Base-by-base conservation (phyloP, 1,140 invertebrate genomes). In the Eumeta japonica region DNA sequence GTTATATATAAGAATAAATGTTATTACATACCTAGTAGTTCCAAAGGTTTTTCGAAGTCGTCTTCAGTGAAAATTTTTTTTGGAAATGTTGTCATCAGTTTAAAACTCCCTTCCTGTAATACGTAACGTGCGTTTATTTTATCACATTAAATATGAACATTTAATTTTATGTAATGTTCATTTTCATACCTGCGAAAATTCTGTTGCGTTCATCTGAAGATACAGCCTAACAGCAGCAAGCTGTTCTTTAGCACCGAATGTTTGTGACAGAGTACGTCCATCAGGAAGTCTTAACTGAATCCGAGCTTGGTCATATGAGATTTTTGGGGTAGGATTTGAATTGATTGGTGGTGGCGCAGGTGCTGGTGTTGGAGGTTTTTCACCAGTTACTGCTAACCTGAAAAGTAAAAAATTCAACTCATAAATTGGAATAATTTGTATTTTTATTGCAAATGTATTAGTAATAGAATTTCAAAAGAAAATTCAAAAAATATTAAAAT, bases 61-160 rank as follows among this genome's bases (percentile, higher is more conserved):
- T 92, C 89, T n/a, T 75, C 78, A n/a, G 75, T 74, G 58, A 93
- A 94, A 35, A 92, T 79, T 74, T 88, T 90, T 57, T 82, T 84
- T n/a, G 92, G 92, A 71, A 90, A 94, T 45, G 80, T 85, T 10
- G 88, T 93, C 84, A 92, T 90, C 34, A 95, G 66, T 35, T 81
- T 81, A 67, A 94, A 92, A 10, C 48, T 62, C 3, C 71, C 62
- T 16, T 66, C 46, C 32, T 70, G 55, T 10, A 65, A 60, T 35
- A 90, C 88, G 65, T 68, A 64, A 36, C 60, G 53, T 10, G 60
- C 66, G 34, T 93, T 86, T 72, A 93, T 81, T 76, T 91, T n/a
- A n/a, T n/a, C n/a, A n/a, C n/a, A n/a, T n/a, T n/a, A n/a, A n/a
- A n/a, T n/a, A n/a, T n/a, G n/a, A n/a, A n/a, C n/a, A n/a, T n/a